Evolutionary conservation across 2,888 invertebrate genomes (phyloP), one percentile per base, ranked within the genome.

Genomic region (Lordiphosa fenestrarum): DNA sequence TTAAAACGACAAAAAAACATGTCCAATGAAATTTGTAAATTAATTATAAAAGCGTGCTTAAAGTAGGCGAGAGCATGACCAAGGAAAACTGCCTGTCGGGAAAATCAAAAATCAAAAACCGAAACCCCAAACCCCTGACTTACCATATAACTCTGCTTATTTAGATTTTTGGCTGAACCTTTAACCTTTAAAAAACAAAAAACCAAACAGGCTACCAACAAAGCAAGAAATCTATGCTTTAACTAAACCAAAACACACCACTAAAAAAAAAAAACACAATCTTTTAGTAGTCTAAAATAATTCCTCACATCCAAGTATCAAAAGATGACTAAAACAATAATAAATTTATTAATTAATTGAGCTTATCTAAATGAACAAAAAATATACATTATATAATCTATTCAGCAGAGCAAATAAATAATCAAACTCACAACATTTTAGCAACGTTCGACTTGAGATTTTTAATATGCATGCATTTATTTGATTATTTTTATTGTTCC

Each of bases 271-370:
- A 21, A 39, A 10, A 44, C 42, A 33, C 33, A 15, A 44, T 19
- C n/a, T 13, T 40, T 40, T 44, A 10, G 15, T 44, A 47, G 36
- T 35, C 9, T 15, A 35, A 46, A 30, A 15, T 6, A 15, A 46
- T 47, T 85, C 83, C 84, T 85, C 85, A 71, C 71, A 76, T 85
- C 83, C 86, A 87, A 86, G 84, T 87, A 86, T 86, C 86, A 86
- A 84, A 86, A 57, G 77, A 73, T 78, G 73, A 82, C 80, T 78
- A 44, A 60, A 63, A 15, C 62, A 68, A 57, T 36, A 6, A 35
- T 7, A 10, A 6, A 30, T 2, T 10, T 38, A 36, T 37, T 44
- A 51, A 7, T 25, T 51, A 50, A 60, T 23, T 35, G 68, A 71
- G 61, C 59, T 75, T 73, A 72, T 61, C 57, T 72, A 66, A 72